Evolutionary conservation across 2,888 invertebrate genomes (phyloP), one percentile per base, ranked within the genome.

Genomic region (Acleris emargana): DNA sequence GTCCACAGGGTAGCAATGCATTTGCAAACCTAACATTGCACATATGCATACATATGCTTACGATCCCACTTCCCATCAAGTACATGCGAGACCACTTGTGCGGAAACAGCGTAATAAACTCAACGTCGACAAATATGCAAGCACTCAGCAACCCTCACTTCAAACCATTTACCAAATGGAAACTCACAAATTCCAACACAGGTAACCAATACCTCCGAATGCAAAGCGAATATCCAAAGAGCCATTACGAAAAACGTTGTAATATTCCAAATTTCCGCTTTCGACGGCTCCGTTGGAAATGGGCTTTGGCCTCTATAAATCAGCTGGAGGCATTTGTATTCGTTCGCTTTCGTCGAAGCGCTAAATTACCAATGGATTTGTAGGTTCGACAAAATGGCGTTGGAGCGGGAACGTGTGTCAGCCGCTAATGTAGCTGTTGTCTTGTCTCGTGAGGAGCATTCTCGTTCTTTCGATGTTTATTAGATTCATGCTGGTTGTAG

Each of bases 201-300:
- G n/a, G 45, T 45, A 17, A 45, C 17, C 45, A 45, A 17, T n/a
- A 43, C 43, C n/a, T 6, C 6, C 45, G n/a, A 17, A 45, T 20
- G 22, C 7, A 18, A 57, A 57, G 22, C 43, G 42, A 57, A 17
- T 11, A 43, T 25, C 43, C n/a, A 57, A 55, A 57, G 43, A 45
- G 20, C 45, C 57, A 57, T 57, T 45, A 45, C 13, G 17, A 57
- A 45, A 57, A 45, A 45, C 45, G 57, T 45, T 22, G 45, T 43
- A 54, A 54, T 54, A 42, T 54, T 45, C 43, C 11, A 25, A 57
- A 45, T 57, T 57, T 57, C 57, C 57, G 57, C n/a, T 54, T 32
- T 16, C 43, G 25, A 17, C 25, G 18, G 18, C 13, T 25, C 51
- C 16, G 6, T 25, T 25, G 20, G 25, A 22, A 51, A 22, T 25